These are phyloP conservation scores for Sebastes hubbsi DNA, from an alignment of 2,797 vertebrate genomes.

Conservation along the genomic window DNA sequence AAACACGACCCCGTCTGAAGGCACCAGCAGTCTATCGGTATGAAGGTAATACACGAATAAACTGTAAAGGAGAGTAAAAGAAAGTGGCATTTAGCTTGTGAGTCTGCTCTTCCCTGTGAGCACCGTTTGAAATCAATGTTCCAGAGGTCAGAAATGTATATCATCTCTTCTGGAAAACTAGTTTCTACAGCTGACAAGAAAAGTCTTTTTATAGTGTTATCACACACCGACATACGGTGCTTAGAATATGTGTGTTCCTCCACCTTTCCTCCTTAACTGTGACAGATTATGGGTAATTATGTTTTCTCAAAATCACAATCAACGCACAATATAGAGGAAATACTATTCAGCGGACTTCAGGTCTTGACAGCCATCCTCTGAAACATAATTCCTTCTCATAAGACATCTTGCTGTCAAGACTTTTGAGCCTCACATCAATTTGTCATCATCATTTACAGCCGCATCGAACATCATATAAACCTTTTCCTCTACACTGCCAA, in stretches of 20 bases:
- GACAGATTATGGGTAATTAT: background rate
- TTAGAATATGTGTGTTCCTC: background rate
- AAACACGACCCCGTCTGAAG: too few species aligned
- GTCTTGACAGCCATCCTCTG: background rate
- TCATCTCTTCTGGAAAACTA: background rate
- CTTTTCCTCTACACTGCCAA: constrained; percentile 11
- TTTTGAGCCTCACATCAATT: constrained; percentile 29
- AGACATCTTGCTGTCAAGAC: constrained; percentile 18
- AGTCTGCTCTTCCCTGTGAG: background rate
- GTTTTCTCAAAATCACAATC: background rate
- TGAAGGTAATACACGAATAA: background rate
- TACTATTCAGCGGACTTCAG: background rate
- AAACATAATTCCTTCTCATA: background rate
- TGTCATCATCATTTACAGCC: constrained; percentile 39
- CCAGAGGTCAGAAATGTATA: background rate
- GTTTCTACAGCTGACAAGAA: background rate
- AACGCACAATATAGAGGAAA: background rate
- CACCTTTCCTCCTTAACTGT: too few species aligned
- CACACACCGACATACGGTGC: fast-evolving
- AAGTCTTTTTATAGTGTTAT: background rate
- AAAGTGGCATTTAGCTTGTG: background rate
- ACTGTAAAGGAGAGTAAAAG: background rate
- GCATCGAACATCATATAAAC: constrained; percentile 37
- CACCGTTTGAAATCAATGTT: background rate
- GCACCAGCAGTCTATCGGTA: background rate